Percentiles rank a stretch among this genome's conserved stretches.
Evolutionary conservation across 2,888 invertebrate genomes (phyloP).

Genomic region (Campoplex nolae): DNA sequence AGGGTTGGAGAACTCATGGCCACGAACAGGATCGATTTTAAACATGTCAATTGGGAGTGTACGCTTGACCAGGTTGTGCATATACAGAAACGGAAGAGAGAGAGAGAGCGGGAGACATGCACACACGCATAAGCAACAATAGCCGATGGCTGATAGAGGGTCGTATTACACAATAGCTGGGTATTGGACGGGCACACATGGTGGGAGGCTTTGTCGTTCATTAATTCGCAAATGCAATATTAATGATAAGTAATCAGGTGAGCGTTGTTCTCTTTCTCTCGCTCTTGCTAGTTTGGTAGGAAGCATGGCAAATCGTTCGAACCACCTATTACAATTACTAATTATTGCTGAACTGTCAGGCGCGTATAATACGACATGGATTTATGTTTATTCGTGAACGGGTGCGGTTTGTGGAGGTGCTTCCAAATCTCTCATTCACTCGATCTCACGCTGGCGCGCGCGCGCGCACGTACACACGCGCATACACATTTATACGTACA

Average conservation of each 20-base stretch:
- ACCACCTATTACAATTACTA: conserved; percentile 81
- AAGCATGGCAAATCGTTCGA: conserved; percentile 66
- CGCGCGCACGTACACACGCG: not conserved
- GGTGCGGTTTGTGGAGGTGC: conserved; percentile 58
- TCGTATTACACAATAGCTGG: conserved; percentile 74
- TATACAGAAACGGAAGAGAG: conserved; percentile 57
- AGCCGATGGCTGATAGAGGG: conserved; percentile 60
- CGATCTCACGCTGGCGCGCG: conserved; percentile 1
- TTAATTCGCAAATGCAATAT: conserved; percentile 83
- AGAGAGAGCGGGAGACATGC: conserved; percentile 31
- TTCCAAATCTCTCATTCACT: conserved; percentile 63
- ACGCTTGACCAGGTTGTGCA: conserved; percentile 58
- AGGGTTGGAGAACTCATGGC: conserved; percentile 5
- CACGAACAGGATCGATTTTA: conserved; percentile 77
- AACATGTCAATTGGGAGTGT: conserved; percentile 75
- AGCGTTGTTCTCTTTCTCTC: conserved; percentile 31
- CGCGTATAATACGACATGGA: conserved; percentile 68
- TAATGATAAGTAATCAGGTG: conserved; percentile 83
- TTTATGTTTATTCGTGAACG: conserved; percentile 68
- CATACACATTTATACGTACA: not conserved
- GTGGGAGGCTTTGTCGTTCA: conserved; percentile 79
- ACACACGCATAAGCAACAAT: conserved; percentile 19
- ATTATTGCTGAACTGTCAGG: conserved; percentile 74
- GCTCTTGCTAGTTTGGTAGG: conserved; percentile 23
- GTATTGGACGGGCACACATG: conserved; percentile 62